Conservation (phyloP, 37 sponge, comb jelly and placozoan species). For the Spongilla lacustris region DNA sequence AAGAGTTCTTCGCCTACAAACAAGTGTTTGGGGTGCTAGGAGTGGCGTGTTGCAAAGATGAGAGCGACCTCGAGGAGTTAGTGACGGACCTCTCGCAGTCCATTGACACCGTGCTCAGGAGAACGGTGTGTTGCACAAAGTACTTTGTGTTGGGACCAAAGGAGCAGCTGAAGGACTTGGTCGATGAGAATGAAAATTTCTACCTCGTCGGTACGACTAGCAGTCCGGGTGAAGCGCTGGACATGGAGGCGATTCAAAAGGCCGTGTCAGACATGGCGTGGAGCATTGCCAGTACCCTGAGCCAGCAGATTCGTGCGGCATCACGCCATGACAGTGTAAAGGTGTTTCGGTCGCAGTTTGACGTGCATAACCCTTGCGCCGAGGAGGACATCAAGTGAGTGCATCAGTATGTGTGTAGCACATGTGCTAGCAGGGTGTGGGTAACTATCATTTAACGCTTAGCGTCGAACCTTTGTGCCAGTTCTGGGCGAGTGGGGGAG, state of each 20-base stretch:
- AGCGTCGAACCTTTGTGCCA: too few species aligned
- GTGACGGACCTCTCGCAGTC: neutral
- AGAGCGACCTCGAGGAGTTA: constrained; percentile 22
- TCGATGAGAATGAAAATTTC: constrained; percentile 7
- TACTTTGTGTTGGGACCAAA: constrained; percentile 53
- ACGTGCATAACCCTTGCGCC: neutral
- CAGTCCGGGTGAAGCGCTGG: neutral
- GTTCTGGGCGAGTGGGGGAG: too few species aligned
- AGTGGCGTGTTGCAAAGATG: constrained; percentile 34
- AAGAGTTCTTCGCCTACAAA: constrained; percentile 48
- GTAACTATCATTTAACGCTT: too few species aligned
- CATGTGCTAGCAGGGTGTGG: neutral
- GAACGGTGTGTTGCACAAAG: constrained; percentile 10
- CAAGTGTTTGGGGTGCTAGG: constrained; percentile 49
- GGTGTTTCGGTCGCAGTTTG: neutral
- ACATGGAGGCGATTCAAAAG: neutral
- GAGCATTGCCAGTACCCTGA: neutral
- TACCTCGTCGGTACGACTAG: constrained; percentile 8
- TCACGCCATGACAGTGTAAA: neutral
- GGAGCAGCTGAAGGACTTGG: constrained; percentile 12
- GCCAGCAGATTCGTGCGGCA: neutral
- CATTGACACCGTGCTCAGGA: neutral
- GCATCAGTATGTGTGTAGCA: neutral
- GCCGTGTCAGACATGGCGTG: neutral
- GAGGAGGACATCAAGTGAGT: neutral